These are phyloP conservation scores for Sarcophaga peregrina DNA, from an alignment of 1,140 invertebrate genomes.

Conservation along the genomic window DNA sequence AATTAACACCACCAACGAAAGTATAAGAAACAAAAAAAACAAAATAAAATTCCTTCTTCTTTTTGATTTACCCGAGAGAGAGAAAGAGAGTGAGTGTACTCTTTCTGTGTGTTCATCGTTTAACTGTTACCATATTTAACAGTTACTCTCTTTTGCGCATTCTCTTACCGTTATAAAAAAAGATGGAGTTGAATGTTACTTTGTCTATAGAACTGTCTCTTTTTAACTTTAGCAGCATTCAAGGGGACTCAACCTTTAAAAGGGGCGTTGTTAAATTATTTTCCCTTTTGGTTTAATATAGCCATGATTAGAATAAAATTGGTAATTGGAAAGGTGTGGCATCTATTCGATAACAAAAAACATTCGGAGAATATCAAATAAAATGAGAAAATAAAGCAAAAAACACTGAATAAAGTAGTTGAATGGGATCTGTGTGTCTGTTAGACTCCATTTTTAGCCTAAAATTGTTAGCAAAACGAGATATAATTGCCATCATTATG, in stretches of 20 bases:
- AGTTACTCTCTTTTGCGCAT: conserved; percentile 2
- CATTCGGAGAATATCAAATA: not conserved
- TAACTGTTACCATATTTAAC: too few species aligned
- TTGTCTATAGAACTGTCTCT: not conserved
- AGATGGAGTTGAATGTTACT: not conserved
- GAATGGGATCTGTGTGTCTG: not conserved
- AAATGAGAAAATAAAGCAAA: conserved; percentile 5
- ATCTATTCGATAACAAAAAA: conserved; percentile 15
- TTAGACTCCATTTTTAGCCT: conserved; percentile 29
- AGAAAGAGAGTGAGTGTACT: too few species aligned
- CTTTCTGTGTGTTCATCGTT: too few species aligned
- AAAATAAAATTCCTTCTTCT: too few species aligned
- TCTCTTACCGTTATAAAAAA: not conserved
- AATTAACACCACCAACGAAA: conserved; percentile 1
- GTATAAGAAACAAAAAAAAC: not conserved
- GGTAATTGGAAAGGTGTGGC: conserved; percentile 41
- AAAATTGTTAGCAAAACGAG: conserved; percentile 63
- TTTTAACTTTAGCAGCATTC: not conserved
- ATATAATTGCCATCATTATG: conserved; percentile 67
- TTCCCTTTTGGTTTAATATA: not conserved
- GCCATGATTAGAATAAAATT: conserved; percentile 38
- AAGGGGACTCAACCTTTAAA: not conserved
- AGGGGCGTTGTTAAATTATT: not conserved
- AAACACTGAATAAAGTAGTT: not conserved
- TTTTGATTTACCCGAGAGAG: too few species aligned